Evolutionary conservation across 2,113 vertebrate species (phyloP).

Genomic region (Columbina picui): DNA sequence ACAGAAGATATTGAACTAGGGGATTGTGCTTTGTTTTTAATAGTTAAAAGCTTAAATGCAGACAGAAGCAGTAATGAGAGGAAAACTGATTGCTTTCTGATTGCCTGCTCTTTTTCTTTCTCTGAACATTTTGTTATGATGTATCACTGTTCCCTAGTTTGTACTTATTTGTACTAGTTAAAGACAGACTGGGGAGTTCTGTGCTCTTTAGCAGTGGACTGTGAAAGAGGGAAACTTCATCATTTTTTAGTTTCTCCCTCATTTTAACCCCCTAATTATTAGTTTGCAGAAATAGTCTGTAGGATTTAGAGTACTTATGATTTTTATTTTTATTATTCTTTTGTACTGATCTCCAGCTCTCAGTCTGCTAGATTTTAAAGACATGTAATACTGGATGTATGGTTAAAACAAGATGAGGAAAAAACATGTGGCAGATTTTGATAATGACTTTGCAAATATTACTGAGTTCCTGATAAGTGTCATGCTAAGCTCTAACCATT

Average conservation of each 20-base stretch:
- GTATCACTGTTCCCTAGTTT: not conserved
- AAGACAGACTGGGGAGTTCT: not conserved
- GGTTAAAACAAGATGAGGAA: not conserved
- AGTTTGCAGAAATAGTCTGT: not conserved
- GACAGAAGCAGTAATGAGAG: not conserved
- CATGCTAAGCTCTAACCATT: not conserved
- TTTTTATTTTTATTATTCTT: not conserved
- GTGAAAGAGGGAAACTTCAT: not conserved
- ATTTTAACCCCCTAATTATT: not conserved
- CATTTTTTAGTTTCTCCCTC: not conserved
- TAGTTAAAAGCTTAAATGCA: not conserved
- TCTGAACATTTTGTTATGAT: not conserved
- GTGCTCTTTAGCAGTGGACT: not conserved
- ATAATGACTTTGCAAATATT: not conserved
- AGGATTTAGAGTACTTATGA: not conserved
- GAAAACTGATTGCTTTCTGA: not conserved
- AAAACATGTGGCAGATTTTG: not conserved
- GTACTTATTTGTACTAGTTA: not conserved
- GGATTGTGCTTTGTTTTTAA: not conserved
- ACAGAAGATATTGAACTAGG: not conserved
- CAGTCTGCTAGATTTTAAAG: not conserved
- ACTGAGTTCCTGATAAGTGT: not conserved
- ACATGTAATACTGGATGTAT: not conserved
- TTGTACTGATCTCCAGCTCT: not conserved
- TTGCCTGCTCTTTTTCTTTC: not conserved